Conservation (phyloP, 2,113 vertebrate species). For the Protobothrops mucrosquamatus region DNA sequence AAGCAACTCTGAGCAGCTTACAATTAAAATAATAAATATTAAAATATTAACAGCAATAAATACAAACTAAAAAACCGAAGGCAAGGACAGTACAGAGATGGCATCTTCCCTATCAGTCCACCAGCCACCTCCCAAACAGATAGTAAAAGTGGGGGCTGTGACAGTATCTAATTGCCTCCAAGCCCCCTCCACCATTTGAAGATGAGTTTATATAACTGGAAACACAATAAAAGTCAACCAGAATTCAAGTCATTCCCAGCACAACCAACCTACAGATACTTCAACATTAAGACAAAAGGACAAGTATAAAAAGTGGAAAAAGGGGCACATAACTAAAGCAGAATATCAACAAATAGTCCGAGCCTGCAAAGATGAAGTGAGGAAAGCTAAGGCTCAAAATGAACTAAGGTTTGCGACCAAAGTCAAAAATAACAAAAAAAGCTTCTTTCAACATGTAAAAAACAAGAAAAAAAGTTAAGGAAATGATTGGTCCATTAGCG, state of each 20-base stretch:
- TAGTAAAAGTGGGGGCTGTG: neutral
- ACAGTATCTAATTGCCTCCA: neutral
- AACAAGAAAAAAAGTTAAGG: too few species aligned
- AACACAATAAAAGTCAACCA: neutral
- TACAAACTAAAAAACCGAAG: neutral
- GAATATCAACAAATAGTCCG: too few species aligned
- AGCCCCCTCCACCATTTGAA: neutral
- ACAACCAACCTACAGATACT: neutral
- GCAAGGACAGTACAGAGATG: neutral
- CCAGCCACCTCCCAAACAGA: neutral
- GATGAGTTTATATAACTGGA: neutral
- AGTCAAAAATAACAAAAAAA: too few species aligned
- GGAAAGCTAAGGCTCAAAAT: too few species aligned
- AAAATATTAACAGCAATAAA: neutral
- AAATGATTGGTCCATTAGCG: too few species aligned
- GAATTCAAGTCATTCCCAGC: neutral
- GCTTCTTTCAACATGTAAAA: too few species aligned
- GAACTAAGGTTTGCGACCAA: too few species aligned
- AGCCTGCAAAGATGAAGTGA: too few species aligned
- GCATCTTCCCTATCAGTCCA: neutral
- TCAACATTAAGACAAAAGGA: neutral
- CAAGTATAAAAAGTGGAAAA: too few species aligned
- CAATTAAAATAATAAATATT: neutral
- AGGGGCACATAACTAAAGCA: too few species aligned
- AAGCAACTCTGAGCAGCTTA: neutral